Conservation (phyloP, 2,797 vertebrate species). For the Pipistrellus nathusii region DNA sequence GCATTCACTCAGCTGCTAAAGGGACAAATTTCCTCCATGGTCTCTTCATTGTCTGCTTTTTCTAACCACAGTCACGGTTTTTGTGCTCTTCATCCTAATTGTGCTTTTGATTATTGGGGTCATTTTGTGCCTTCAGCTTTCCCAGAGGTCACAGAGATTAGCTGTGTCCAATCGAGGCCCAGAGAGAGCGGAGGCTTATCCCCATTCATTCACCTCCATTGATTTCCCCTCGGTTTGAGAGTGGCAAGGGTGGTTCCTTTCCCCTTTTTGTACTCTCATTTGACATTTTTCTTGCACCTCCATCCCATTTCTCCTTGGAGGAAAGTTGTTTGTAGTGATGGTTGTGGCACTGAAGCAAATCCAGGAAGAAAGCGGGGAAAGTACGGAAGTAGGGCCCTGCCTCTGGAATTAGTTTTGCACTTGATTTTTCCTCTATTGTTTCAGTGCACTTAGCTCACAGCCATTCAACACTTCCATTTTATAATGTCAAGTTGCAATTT, state of each 20-base stretch:
- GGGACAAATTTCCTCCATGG: conserved; percentile 68
- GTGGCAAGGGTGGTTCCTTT: not conserved
- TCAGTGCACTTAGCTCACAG: not conserved
- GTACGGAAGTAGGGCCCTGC: not conserved
- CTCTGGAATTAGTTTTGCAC: not conserved
- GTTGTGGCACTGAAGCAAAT: not conserved
- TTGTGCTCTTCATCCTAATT: conserved; percentile 76
- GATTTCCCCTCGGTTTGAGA: conserved; percentile 58
- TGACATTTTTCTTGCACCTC: not conserved
- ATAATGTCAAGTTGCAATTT: not conserved
- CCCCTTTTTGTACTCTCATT: not conserved
- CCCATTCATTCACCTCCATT: conserved; percentile 52
- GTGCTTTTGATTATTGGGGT: conserved; percentile 78
- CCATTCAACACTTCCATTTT: not conserved
- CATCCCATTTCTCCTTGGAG: not conserved
- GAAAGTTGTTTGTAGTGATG: not conserved
- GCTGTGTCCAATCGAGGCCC: conserved; percentile 28
- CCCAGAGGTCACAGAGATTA: conserved; percentile 81
- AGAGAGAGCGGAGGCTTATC: not conserved
- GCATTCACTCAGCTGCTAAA: conserved; percentile 45
- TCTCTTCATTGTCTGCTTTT: conserved; percentile 75
- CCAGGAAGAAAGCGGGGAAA: not conserved
- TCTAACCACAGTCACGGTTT: conserved; percentile 79
- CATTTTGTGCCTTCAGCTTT: conserved; percentile 73
- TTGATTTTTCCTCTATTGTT: not conserved